These are phyloP conservation scores for Ambastaia sidthimunki DNA, from an alignment of 2,797 vertebrate genomes.

Conservation along the genomic window DNA sequence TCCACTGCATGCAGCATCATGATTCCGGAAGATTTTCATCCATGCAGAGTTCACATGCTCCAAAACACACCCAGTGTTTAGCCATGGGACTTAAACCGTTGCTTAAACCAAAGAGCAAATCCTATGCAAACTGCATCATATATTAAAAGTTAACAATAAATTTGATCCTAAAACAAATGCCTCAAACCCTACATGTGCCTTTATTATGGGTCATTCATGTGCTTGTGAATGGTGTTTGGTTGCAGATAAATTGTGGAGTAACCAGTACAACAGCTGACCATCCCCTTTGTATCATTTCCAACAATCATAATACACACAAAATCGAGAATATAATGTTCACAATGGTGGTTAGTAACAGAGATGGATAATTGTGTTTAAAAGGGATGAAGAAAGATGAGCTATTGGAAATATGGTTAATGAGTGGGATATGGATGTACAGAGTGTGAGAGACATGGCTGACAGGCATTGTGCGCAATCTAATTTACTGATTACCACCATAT, in stretches of 20 bases:
- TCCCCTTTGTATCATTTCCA: neutral
- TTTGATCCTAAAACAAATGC: neutral
- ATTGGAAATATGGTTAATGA: slow-evolving; percentile 8
- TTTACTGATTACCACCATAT: slow-evolving; percentile 55
- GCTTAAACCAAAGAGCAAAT: no score
- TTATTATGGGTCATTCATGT: neutral
- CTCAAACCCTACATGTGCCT: neutral
- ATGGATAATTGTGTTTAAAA: slow-evolving; percentile 1
- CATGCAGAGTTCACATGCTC: neutral
- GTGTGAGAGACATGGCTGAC: slow-evolving; percentile 12
- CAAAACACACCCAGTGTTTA: neutral
- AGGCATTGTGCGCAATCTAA: slow-evolving; percentile 48
- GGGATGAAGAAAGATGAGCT: slow-evolving; percentile 5
- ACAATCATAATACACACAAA: neutral
- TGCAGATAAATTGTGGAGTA: neutral
- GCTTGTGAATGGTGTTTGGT: neutral
- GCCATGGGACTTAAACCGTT: no score
- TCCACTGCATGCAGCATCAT: neutral
- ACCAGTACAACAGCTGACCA: neutral
- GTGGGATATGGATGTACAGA: neutral
- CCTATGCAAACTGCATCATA: neutral
- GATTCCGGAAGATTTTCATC: neutral
- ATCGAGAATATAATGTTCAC: neutral
- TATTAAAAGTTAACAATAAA: neutral
- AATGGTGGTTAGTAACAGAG: neutral